Conservation (phyloP, 2,113 vertebrate species). For the Brachyistius frenatus region DNA sequence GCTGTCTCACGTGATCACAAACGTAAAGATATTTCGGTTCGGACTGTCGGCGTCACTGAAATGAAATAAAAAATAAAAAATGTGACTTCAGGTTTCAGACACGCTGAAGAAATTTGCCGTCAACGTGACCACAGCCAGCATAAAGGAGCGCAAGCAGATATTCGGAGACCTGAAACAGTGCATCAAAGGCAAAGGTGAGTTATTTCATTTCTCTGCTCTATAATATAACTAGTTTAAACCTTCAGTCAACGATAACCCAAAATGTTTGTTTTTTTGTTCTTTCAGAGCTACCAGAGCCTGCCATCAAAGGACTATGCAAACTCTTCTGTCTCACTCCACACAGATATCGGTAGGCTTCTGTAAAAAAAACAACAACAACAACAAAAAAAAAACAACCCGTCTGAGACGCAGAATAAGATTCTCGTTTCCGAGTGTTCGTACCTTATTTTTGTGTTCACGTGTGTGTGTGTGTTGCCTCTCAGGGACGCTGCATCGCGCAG, state of each 20-base stretch:
- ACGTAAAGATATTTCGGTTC: not conserved
- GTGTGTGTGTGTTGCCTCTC: not conserved
- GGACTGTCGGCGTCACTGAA: not conserved
- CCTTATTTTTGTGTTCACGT: not conserved
- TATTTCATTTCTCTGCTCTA: rapidly evolving
- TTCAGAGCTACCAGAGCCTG: slow-evolving; percentile 89
- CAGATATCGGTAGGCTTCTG: slow-evolving; percentile 90
- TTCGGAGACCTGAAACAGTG: slow-evolving; percentile 91
- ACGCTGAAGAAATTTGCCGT: slow-evolving; percentile 95
- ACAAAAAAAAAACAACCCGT: too few relatives aligned
- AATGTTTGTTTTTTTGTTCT: not conserved
- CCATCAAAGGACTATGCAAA: slow-evolving; percentile 95
- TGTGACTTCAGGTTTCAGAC: slow-evolving; percentile 88
- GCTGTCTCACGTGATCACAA: not conserved
- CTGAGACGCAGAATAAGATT: too few relatives aligned
- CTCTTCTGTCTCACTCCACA: slow-evolving; percentile 96
- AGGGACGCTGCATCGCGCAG: slow-evolving; percentile 94
- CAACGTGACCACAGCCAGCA: slow-evolving; percentile 94
- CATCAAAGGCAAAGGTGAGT: slow-evolving; percentile 91
- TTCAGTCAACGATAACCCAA: not conserved
- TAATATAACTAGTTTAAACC: not conserved
- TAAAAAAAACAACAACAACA: too few relatives aligned
- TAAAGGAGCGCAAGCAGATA: slow-evolving; percentile 94
- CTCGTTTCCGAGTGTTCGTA: not conserved
- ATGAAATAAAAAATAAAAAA: not conserved